Conservation (phyloP, 2,888 invertebrate species). For the Allophyes oxyacanthae region DNA sequence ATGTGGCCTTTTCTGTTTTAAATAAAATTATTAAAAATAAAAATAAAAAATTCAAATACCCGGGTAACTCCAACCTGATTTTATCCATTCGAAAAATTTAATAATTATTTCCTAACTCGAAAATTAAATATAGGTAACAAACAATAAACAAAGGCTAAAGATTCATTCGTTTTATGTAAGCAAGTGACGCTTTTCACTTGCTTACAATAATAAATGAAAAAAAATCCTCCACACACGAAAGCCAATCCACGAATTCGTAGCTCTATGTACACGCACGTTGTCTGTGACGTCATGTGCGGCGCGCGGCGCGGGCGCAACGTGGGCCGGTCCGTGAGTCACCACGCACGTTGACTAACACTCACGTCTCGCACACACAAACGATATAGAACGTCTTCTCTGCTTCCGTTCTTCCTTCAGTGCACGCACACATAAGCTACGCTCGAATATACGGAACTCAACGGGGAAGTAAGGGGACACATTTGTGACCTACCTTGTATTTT, state of each 20-base stretch:
- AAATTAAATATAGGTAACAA: too few species aligned
- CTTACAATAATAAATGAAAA: too few species aligned
- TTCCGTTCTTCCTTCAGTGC: not conserved
- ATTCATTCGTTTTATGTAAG: too few species aligned
- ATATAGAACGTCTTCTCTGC: slow-evolving; percentile 3
- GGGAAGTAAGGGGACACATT: not conserved
- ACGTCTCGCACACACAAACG: slow-evolving; percentile 13
- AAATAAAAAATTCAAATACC: too few species aligned
- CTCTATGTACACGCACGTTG: slow-evolving; percentile 57
- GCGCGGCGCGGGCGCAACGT: slow-evolving; percentile 55
- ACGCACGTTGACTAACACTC: slow-evolving; percentile 53
- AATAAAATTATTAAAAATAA: too few species aligned
- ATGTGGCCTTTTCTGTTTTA: too few species aligned
- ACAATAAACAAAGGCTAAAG: too few species aligned
- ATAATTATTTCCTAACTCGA: too few species aligned
- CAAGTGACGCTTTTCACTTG: too few species aligned
- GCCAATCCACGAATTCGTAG: slow-evolving; percentile 17
- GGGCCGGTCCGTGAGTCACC: slow-evolving; percentile 49
- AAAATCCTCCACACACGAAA: too few species aligned
- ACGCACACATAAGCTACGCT: slow-evolving; percentile 16
- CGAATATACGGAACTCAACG: not conserved
- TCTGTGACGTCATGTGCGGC: slow-evolving; percentile 42
- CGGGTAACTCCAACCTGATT: too few species aligned
- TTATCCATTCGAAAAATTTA: too few species aligned
- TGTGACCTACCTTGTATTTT: slow-evolving; percentile 1